Percentiles rank a stretch among this genome's conserved stretches.
These are phyloP conservation scores for Pseudorasbora parva DNA, from an alignment of 2,113 vertebrate species.

Conservation along the genomic window DNA sequence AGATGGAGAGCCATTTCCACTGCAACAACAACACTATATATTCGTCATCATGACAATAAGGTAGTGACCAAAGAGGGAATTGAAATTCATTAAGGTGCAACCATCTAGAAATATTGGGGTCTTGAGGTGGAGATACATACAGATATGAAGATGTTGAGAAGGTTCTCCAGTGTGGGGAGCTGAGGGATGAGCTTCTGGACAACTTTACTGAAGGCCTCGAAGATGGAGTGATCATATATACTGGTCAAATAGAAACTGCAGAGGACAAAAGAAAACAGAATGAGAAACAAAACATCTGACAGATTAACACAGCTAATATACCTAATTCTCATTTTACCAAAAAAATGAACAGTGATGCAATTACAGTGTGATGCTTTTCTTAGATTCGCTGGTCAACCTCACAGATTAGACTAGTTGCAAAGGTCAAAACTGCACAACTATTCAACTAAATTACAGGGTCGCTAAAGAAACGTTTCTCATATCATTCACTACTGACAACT, in stretches of 20 bases:
- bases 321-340: not conserved
- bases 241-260: slow-evolving; percentile 98
- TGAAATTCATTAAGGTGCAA: not conserved
- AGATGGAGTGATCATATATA: slow-evolving; percentile 99
- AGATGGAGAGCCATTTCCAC: not conserved
- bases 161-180: slow-evolving; percentile 96
- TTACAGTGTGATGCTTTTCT: not conserved
- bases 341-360: not conserved
- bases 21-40: not conserved
- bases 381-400: not conserved
- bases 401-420: not conserved
- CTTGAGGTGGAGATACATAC: slow-evolving; percentile 77
- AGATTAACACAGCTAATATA: not conserved
- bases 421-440: not conserved
- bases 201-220: slow-evolving; percentile 99
- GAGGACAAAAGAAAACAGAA: slow-evolving; percentile 45
- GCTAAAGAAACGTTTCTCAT: not conserved
- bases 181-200: slow-evolving; percentile 99
- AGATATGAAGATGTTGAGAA: slow-evolving; percentile 99
- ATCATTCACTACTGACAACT: not conserved
- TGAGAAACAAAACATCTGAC: not conserved
- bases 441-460: not conserved
- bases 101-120: not conserved
- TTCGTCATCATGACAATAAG: not conserved
- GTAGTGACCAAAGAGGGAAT: slow-evolving; percentile 3